phyloP scores from a whole-genome alignment of 2,113 vertebrate species.

The Pomatorhinus ruficollis region DNA sequence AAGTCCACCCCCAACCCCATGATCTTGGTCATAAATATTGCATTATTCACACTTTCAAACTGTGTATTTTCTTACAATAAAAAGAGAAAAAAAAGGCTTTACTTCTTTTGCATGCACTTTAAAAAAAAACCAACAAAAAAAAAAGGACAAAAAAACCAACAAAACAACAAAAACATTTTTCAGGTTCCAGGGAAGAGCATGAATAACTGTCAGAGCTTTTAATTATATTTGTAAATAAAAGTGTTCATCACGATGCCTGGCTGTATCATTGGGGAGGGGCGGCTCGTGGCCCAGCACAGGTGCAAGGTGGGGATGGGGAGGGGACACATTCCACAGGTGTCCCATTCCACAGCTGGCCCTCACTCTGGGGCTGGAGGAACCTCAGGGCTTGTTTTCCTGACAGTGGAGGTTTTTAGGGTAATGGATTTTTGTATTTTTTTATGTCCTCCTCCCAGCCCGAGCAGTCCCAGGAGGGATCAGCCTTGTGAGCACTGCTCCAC shows the following conservation, averaged over 20 bases:
- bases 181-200: slow-evolving; percentile 91
- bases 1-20: slow-evolving; percentile 64
- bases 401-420: neutral
- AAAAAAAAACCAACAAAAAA: slow-evolving; percentile 64
- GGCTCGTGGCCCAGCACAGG: neutral
- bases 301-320: neutral
- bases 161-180: slow-evolving; percentile 73
- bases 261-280: slow-evolving; percentile 73
- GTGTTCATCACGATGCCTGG: slow-evolving; percentile 88
- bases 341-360: neutral
- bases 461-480: neutral
- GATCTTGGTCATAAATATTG: slow-evolving; percentile 81
- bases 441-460: accelerated
- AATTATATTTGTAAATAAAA: slow-evolving; percentile 99
- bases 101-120: slow-evolving; percentile 99
- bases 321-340: neutral
- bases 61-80: slow-evolving; percentile 96
- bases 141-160: neutral
- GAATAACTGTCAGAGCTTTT: slow-evolving; percentile 97
- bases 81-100: slow-evolving; percentile 88
- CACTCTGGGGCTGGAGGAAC: neutral
- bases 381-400: neutral
- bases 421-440: neutral
- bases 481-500: neutral
- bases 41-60: slow-evolving; percentile 92